Base-by-base conservation (phyloP, 2,113 vertebrate genomes). In the Heterotilapia buettikoferi region DNA sequence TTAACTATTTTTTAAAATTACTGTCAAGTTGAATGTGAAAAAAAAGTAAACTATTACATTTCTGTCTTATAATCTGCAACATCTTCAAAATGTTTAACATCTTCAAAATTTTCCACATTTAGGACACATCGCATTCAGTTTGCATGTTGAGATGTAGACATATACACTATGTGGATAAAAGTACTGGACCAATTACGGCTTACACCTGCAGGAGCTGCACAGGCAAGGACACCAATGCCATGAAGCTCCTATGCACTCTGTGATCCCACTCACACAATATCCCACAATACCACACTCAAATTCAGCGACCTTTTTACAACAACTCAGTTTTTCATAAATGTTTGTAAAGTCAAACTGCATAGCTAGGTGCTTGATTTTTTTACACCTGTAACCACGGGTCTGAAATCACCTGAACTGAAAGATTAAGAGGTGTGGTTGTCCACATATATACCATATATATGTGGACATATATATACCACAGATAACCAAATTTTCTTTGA, bases 301-400 rank as follows among this genome's bases (percentile, higher is more conserved):
- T 36, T 66, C 18, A 66, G 6, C 2, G 0, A 5, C 18, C 6
- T 5, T 12, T 66, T 66, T 66, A n/a, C 6, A 0, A 2, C 4
- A 66, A 38, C 31, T 66, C 3, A 38, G 12, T 66, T 38, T 66
- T 66, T 38, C 33, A n/a, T 66, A 3, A 38, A 38, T 38, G 61
- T 1, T 66, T 66, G 61, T 66, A 66, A 66, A 38, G 61, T 13
- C 61, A 66, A 38, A 38, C 33, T 38, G 61, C 61, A 66, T 66
- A 36, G 31, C 31, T 63, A 12, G 18, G 2, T 63, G 61, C 61
- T 36, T 36, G 61, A 66, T 0, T n/a, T 66, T 7, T 1, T 12
- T n/a, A 66, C 31, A 66, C 18, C 31, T 66, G 2, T 36, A 36
- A 66, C 61, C 36, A 66, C 2, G 1, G 61, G 61, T 36, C 61